Evolutionary conservation across 2,113 vertebrate genomes (phyloP), one percentile per base, ranked within the genome.

Genomic region (Hippocampus barbouri): DNA sequence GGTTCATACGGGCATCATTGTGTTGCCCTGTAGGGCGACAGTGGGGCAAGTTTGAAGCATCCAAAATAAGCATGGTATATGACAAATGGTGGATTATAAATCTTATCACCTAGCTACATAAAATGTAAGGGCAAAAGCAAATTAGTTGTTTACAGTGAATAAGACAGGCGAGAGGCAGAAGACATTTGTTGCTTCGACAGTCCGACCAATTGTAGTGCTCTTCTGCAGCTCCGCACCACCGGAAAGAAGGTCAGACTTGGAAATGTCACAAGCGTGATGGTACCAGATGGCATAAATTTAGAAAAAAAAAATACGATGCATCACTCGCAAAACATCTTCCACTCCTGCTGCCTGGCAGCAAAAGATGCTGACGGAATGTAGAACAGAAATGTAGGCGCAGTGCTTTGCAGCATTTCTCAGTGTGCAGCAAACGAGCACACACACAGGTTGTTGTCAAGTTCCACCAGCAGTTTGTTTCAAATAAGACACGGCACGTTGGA

Each of bases 1-100:
- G 92, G 93, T 99, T 99, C 97, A 97, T 98, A 3, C 96, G 95
- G 21, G 97, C 94, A 10, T 99, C 97, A 1, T 99, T 98, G 92
- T 99, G 97, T 72, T 99, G 97, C 79, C 97, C 97, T 98, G 93
- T 84, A 89, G 90, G 25, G 30, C 18, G 21, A 62, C 10, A 20
- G 54, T 62, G 3, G 30, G 9, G 30, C 27, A 45, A 16, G 62
- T 41, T 40, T 40, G 30, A 20, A 18, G 30, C 54, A 57, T 16
- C 11, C 56, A 23, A 25, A 60, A 27, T 21, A 40, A 40, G 18
- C 8, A 20, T 40, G 10, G 34, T 38, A 38, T 38, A 38, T 38
- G 41, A 40, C 38, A 41, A 62, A 38, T 21, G 30, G 15, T 62
- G 18, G 20, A 41, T 14, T 12, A 10, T 64, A 18, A n/a, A 15